Evolutionary conservation across 2,888 invertebrate species (phyloP), one percentile per base, ranked within the genome.

Genomic region (Platerodrilus igneus): DNA sequence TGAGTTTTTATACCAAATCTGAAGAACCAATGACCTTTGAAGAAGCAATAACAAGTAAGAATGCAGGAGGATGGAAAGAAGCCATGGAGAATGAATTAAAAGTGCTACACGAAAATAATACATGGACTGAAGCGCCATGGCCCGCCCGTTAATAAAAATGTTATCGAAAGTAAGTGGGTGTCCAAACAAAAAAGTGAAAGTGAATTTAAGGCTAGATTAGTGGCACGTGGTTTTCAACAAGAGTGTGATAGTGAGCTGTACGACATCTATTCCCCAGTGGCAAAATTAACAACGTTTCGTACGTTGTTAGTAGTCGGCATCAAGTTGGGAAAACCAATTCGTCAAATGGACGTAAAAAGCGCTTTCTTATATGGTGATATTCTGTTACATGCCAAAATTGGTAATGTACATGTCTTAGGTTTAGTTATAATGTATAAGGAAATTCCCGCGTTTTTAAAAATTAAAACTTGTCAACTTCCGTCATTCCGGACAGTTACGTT

Each of bases 41-140:
- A n/a, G 30, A 37, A 21, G 22, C 29, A 10, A 2, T 37, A 10
- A 21, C 3, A 8, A 30, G 16, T 4, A 30, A 18, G 10, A 10
- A 37, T 22, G 8, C 3, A 7, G 18, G 15, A 19, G 23, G 31
- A 16, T 23, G 38, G 38, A 25, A n/a, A 13, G 26, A 38, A 31
- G 38, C 38, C 2, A 32, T 38, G 16, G 14, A 31, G 18, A 25
- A 15, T 5, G 31, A 32, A 26, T 25, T 32, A 17, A 31, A 14
- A 4, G 31, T 32, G 18, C 13, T 32, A 16, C n/a, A 25, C 3
- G 38, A 38, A 31, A 32, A 32, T 29, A 38, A 38, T 15, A 31
- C 26, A 2, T 31, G 38, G 38, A 38, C 26, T 8, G 31, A 31
- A 25, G 13, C 16, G 10, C 2, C n/a, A 17, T 11, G 17, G 10